phyloP scores from a whole-genome alignment of 1,140 invertebrate genomes.

The Heterodera schachtii region DNA sequence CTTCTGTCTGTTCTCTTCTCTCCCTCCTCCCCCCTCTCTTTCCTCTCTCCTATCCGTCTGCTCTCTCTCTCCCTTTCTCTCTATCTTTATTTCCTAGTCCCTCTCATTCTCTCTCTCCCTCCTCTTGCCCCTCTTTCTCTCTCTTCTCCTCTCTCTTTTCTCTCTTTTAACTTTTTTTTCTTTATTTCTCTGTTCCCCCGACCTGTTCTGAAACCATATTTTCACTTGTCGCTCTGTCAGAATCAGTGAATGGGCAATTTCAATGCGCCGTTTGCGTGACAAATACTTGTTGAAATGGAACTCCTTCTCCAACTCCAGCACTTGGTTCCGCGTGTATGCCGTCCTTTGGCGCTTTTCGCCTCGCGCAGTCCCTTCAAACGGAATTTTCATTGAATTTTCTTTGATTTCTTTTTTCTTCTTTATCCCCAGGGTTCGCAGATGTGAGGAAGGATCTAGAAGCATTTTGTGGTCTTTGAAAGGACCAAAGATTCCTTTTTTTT shows the following conservation, averaged over 20 bases:
- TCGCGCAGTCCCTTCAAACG: constrained; percentile 38
- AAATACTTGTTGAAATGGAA: constrained; percentile 87
- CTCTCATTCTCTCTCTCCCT: too few relatives aligned
- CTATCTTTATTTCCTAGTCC: too few relatives aligned
- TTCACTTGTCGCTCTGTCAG: constrained; percentile 85
- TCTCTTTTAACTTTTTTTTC: constrained; percentile 46
- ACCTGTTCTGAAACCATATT: constrained; percentile 72
- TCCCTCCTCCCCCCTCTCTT: too few relatives aligned
- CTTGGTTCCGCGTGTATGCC: constrained; percentile 92
- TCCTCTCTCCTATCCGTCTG: too few relatives aligned
- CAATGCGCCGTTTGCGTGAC: constrained; percentile 76
- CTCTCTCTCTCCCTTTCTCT: too few relatives aligned
- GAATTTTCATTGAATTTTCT: not conserved
- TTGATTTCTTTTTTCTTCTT: not conserved
- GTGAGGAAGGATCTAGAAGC: too few relatives aligned
- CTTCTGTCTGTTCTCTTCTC: too few relatives aligned
- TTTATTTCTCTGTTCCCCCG: constrained; percentile 45
- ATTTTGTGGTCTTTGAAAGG: too few relatives aligned
- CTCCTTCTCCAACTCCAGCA: constrained; percentile 92
- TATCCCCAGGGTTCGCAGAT: too few relatives aligned
- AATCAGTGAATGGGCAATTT: constrained; percentile 84
- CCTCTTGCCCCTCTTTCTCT: too few relatives aligned
- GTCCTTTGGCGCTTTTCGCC: constrained; percentile 82
- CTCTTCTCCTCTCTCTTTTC: too few relatives aligned
- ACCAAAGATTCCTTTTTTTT: too few relatives aligned